Percentiles rank a stretch among this genome's conserved stretches.
Evolutionary conservation across 2,113 vertebrate genomes (phyloP).

Genomic region (Acrocephalus arundinaceus): DNA sequence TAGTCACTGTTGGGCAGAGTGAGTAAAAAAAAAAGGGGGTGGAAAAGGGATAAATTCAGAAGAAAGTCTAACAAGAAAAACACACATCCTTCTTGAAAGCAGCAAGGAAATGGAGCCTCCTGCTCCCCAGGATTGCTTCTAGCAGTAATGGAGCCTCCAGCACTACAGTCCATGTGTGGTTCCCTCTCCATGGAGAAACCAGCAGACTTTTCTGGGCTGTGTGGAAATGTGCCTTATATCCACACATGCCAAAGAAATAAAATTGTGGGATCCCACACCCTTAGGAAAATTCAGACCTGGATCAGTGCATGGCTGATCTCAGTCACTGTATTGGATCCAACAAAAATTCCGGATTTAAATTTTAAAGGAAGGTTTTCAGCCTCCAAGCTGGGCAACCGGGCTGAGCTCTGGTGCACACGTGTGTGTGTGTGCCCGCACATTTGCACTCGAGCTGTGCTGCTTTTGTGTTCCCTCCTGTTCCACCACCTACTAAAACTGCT

Average conservation of each 20-base stretch:
- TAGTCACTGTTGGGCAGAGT: constrained; percentile 34
- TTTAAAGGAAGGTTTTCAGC: background rate
- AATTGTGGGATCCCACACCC: background rate
- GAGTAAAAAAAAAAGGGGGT: background rate
- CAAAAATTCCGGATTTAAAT: constrained; percentile 6
- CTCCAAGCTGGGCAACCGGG: background rate
- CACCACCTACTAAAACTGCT: background rate
- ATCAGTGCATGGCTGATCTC: background rate
- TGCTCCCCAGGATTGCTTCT: background rate
- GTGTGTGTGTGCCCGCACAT: background rate
- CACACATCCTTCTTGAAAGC: background rate
- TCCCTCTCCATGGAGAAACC: background rate
- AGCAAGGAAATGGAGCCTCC: background rate
- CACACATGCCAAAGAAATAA: background rate
- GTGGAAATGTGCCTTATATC: background rate
- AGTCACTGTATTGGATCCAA: constrained; percentile 8
- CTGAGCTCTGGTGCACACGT: fast-evolving
- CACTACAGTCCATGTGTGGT: background rate
- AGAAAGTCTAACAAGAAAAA: background rate
- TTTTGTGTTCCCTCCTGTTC: background rate
- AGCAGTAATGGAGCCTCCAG: background rate
- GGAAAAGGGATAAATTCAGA: background rate
- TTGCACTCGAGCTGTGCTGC: background rate
- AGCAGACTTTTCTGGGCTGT: background rate
- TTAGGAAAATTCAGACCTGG: constrained; percentile 22